phyloP scores from a whole-genome alignment of 2,113 vertebrate species.

The Talpa occidentalis region DNA sequence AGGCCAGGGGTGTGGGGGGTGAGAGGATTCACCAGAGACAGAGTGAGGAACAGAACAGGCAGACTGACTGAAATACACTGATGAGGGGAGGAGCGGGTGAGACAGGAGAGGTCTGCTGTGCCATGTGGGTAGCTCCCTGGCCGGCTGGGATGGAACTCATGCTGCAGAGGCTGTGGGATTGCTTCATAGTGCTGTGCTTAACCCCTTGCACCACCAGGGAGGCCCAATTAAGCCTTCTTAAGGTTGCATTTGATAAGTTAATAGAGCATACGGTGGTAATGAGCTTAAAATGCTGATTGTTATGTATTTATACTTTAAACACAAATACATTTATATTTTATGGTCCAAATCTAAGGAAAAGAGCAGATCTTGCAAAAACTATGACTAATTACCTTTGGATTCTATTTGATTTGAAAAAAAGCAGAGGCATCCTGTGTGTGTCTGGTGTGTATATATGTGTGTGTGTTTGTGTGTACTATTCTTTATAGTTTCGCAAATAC shows the following conservation, averaged over 20 bases:
- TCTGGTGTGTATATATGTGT: background rate
- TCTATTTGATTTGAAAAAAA: background rate
- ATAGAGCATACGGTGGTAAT: background rate
- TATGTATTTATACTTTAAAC: background rate
- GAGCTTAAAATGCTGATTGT: background rate
- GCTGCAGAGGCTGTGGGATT: no score
- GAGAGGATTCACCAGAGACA: no score
- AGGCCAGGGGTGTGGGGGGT: no score
- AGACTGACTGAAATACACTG: no score
- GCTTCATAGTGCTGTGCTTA: no score
- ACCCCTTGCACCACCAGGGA: no score
- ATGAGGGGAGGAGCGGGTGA: no score
- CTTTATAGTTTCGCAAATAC: background rate
- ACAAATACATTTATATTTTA: background rate
- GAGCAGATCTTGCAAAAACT: background rate
- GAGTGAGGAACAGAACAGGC: no score
- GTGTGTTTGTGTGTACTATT: background rate
- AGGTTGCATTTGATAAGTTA: background rate
- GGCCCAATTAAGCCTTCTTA: background rate
- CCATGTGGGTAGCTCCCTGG: no score
- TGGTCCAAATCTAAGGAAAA: constrained; percentile 3
- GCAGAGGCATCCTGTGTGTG: background rate
- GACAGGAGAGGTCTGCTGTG: no score
- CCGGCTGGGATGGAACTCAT: no score
- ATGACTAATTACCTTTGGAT: background rate